Evolutionary conservation across 2,797 vertebrate species (phyloP).

Genomic region (Girardinus metallicus): DNA sequence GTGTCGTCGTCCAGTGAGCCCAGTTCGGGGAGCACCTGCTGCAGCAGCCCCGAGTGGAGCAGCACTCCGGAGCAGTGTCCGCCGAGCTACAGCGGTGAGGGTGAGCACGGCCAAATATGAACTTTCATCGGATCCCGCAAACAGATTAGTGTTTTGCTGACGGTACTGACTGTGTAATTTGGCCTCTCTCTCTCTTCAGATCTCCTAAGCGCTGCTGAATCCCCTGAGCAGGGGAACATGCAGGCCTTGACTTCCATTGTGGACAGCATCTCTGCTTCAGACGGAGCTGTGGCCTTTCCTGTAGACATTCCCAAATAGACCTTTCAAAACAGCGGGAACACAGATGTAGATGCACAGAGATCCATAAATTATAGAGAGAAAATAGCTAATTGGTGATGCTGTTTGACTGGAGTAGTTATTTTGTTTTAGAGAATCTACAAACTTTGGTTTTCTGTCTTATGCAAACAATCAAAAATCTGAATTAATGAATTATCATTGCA

Average conservation of each 20-base stretch:
- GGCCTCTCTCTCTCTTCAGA: conserved; percentile 73
- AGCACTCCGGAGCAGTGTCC: conserved; percentile 84
- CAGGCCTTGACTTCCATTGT: conserved; percentile 93
- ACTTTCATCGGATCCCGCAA: conserved; percentile 13
- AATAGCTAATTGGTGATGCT: conserved; percentile 30
- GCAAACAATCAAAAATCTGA: conserved; percentile 30
- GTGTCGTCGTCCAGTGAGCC: conserved; percentile 89
- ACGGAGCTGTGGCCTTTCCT: conserved; percentile 82
- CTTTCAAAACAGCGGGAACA: conserved; percentile 38
- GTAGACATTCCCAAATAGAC: conserved; percentile 83
- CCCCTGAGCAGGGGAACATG: conserved; percentile 87
- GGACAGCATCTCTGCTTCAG: conserved; percentile 89
- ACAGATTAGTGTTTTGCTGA: neutral
- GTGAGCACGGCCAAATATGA: conserved; percentile 48
- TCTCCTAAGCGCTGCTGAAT: conserved; percentile 86
- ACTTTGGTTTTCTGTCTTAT: conserved; percentile 52
- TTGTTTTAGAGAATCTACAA: conserved; percentile 40
- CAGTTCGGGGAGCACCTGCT: conserved; percentile 91
- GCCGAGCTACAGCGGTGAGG: conserved; percentile 78
- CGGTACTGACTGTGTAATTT: conserved; percentile 8
- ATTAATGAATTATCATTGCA: conserved; percentile 30
- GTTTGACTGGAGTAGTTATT: conserved; percentile 22
- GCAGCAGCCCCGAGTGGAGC: conserved; percentile 97
- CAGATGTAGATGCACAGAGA: conserved; percentile 23
- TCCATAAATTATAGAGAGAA: conserved; percentile 11